A percentile compares a stretch with the other conserved stretches of the same genome.
Evolutionary conservation across 2,797 vertebrate species (phyloP).

Genomic region (Leptatherina wallacei): DNA sequence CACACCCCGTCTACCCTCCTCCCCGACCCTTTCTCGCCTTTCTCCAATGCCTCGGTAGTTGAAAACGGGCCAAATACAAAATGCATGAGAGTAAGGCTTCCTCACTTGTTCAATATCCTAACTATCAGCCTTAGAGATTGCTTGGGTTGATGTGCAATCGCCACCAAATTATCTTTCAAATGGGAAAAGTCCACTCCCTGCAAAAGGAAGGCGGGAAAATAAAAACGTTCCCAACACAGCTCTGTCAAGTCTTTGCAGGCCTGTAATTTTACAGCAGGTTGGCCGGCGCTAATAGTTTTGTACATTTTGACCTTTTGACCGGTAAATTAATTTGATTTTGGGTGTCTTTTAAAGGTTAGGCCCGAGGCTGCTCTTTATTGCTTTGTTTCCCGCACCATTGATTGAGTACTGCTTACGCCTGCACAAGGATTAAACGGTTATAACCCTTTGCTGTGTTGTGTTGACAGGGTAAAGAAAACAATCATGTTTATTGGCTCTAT

Average conservation of each 20-base stretch:
- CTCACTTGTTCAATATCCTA: conserved; percentile 87
- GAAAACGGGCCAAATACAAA: conserved; percentile 79
- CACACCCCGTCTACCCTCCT: conserved; percentile 3
- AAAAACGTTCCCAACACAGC: conserved; percentile 64
- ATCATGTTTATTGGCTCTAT: conserved; percentile 72
- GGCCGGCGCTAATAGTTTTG: conserved; percentile 75
- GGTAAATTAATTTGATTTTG: conserved; percentile 81
- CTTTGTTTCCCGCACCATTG: conserved; percentile 77
- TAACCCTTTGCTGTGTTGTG: conserved; percentile 65
- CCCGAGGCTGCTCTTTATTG: conserved; percentile 71
- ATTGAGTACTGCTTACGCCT: conserved; percentile 73
- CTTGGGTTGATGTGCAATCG: conserved; percentile 80
- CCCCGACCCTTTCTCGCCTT: conserved; percentile 25
- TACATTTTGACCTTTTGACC: conserved; percentile 82
- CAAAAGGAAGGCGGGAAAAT: conserved; percentile 56
- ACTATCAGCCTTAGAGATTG: conserved; percentile 84
- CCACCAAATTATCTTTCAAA: conserved; percentile 82
- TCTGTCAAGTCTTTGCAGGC: conserved; percentile 62
- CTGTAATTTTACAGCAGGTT: conserved; percentile 72
- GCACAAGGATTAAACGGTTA: conserved; percentile 77
- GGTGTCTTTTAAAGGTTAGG: conserved; percentile 84
- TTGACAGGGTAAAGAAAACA: conserved; percentile 76
- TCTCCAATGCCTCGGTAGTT: conserved; percentile 63
- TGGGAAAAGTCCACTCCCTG: conserved; percentile 74
- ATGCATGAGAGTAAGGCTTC: conserved; percentile 83